These are phyloP conservation scores for Panopea generosa DNA, from an alignment of 2,888 invertebrate genomes.

Conservation along the genomic window DNA sequence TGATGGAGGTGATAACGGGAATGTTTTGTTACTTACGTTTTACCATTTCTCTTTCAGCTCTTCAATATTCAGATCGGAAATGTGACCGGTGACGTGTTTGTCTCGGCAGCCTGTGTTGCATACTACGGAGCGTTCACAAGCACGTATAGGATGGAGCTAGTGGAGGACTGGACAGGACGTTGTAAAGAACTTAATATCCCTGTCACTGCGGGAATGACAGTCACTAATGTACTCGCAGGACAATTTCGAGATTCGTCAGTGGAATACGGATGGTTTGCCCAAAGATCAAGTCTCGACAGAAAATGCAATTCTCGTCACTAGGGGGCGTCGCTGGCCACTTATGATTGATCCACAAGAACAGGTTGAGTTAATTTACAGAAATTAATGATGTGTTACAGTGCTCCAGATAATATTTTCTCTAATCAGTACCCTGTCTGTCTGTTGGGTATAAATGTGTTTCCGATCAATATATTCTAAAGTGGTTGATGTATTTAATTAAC, in stretches of 20 bases:
- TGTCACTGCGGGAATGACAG: constrained; percentile 90
- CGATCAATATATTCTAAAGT: too few species aligned
- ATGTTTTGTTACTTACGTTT: too few species aligned
- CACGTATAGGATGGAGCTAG: constrained; percentile 86
- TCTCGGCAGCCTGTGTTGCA: constrained; percentile 85
- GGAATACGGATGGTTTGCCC: constrained; percentile 85
- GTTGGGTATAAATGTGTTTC: too few species aligned
- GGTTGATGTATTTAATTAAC: too few species aligned
- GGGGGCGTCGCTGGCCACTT: constrained; percentile 85
- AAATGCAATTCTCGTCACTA: constrained; percentile 85
- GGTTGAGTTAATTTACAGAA: constrained; percentile 69
- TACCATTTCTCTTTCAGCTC: constrained; percentile 69
- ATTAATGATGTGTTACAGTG: too few species aligned
- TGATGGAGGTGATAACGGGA: too few species aligned
- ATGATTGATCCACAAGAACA: constrained; percentile 86
- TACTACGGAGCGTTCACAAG: constrained; percentile 86
- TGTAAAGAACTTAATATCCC: constrained; percentile 90
- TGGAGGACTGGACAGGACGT: constrained; percentile 89
- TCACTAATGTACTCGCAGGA: constrained; percentile 84
- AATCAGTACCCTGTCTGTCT: too few species aligned
- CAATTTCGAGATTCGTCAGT: constrained; percentile 88
- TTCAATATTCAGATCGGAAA: constrained; percentile 84
- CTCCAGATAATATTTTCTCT: too few species aligned
- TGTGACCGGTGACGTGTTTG: constrained; percentile 85
- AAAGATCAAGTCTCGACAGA: constrained; percentile 85